phyloP scores from a whole-genome alignment of 2,113 vertebrate species.

The Proteles cristata region DNA sequence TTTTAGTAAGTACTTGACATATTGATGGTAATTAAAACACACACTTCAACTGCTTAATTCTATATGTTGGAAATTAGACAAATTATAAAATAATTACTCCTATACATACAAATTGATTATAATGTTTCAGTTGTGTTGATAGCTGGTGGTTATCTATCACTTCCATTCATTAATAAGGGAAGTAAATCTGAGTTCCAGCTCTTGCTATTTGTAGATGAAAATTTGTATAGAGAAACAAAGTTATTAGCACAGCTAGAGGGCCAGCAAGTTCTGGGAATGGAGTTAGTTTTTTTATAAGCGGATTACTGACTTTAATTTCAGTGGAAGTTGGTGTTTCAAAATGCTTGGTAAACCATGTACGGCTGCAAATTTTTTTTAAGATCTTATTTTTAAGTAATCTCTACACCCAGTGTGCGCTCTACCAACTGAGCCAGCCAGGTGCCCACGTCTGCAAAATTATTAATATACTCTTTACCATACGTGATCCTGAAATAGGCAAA shows the following conservation, averaged over 20 bases:
- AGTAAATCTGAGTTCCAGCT: neutral
- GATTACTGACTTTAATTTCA: slow-evolving; percentile 14
- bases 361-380: neutral
- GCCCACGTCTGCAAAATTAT: neutral
- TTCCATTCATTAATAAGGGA: neutral
- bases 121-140: neutral
- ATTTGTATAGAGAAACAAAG: neutral
- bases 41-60: slow-evolving; percentile 24
- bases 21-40: slow-evolving; percentile 1
- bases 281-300: neutral
- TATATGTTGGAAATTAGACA: neutral
- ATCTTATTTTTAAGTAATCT: no score
- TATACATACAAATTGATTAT: neutral
- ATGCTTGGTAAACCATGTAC: neutral
- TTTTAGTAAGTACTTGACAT: slow-evolving; percentile 37
- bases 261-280: neutral
- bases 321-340: neutral
- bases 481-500: neutral
- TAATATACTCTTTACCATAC: neutral
- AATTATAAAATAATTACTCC: neutral
- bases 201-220: neutral
- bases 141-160: neutral
- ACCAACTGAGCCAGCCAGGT: no score
- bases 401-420: no score
- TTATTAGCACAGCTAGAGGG: no score